Evolutionary conservation across 2,888 invertebrate genomes (phyloP).

Genomic region (Allophyes oxyacanthae): DNA sequence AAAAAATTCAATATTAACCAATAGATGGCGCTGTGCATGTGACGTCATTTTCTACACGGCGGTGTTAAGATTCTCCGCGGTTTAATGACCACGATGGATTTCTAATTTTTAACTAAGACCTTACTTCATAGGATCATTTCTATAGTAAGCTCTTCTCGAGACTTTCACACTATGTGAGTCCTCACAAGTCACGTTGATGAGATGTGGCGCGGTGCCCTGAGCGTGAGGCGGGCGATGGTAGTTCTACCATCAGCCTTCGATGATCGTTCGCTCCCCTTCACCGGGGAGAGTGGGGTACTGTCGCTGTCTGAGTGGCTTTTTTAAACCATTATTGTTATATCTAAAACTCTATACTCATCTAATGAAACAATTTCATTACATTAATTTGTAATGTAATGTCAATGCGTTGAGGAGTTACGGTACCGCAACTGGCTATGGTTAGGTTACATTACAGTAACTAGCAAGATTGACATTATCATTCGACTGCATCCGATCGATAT

Average conservation of each 20-base stretch:
- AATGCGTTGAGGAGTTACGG: no score
- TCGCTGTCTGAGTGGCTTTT: slow-evolving; percentile 47
- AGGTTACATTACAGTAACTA: no score
- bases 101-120: slow-evolving; percentile 20
- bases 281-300: slow-evolving; percentile 42
- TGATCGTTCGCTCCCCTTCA: slow-evolving; percentile 56
- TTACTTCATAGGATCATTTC: slow-evolving; percentile 54
- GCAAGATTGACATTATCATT: no score
- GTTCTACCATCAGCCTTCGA: slow-evolving; percentile 51
- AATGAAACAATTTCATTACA: no score
- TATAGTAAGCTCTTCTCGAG: slow-evolving; percentile 54
- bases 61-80: slow-evolving; percentile 38
- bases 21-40: slow-evolving; percentile 32
- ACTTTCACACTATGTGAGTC: slow-evolving; percentile 53
- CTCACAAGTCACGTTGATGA: slow-evolving; percentile 56
- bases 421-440: no score
- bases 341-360: no score
- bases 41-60: slow-evolving; percentile 37
- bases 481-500: no score
- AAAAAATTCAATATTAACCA: background rate
- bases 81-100: slow-evolving; percentile 19
- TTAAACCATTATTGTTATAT: no score
- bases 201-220: slow-evolving; percentile 59
- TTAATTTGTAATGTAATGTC: no score
- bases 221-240: slow-evolving; percentile 57